phyloP scores from a whole-genome alignment of 1,140 invertebrate species.

The Pogonomyrmex californicus region DNA sequence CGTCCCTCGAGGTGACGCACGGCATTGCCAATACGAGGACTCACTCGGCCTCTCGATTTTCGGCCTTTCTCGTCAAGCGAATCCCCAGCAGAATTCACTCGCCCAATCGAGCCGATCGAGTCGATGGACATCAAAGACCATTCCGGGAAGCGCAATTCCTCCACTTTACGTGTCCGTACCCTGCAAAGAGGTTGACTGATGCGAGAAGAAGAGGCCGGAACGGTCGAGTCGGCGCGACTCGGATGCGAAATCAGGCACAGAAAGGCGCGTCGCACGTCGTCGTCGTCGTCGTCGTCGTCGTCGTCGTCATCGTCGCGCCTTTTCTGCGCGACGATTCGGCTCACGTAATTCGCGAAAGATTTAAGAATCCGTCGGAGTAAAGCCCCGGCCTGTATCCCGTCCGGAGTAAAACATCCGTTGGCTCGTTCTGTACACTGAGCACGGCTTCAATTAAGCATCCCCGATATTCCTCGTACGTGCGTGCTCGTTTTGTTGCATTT shows the following conservation, averaged over 20 bases:
- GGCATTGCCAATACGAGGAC: conserved; percentile 28
- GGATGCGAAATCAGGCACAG: conserved; percentile 48
- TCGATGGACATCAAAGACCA: conserved; percentile 55
- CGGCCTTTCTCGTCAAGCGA: background rate
- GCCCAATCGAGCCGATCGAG: conserved; percentile 46
- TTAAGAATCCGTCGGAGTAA: conserved; percentile 47
- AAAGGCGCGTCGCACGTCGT: background rate
- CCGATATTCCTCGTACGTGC: conserved; percentile 51
- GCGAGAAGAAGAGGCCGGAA: conserved; percentile 37
- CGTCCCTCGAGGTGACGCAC: conserved; percentile 17
- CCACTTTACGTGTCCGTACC: conserved; percentile 46
- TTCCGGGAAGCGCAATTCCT: conserved; percentile 55
- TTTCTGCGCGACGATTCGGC: conserved; percentile 30
- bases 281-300: background rate
- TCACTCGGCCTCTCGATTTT: conserved; percentile 36
- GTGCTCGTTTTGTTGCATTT: conserved; percentile 39
- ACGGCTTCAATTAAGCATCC: conserved; percentile 60
- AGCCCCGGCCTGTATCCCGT: background rate
- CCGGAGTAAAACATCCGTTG: conserved; percentile 21
- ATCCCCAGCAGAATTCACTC: conserved; percentile 32
- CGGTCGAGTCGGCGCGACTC: conserved; percentile 27
- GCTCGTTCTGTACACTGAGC: conserved; percentile 32
- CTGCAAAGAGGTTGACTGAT: conserved; percentile 45
- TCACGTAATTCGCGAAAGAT: conserved; percentile 63
- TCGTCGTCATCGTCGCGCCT: conserved; percentile 13